phyloP scores from a whole-genome alignment of 1,140 invertebrate genomes.

The Dryas iulia region DNA sequence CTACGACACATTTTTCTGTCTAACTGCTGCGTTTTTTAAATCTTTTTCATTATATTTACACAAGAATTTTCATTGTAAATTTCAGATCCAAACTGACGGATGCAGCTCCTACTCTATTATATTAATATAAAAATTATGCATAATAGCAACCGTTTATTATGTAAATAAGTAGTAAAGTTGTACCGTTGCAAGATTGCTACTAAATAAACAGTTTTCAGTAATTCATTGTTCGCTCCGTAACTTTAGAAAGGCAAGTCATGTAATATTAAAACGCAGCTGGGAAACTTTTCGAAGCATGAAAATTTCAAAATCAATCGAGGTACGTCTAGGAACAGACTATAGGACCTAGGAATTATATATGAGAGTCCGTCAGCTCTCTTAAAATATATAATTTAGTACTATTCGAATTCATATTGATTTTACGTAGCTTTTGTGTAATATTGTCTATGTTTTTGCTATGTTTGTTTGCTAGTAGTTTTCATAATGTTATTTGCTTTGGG shows the following conservation, averaged over 20 bases:
- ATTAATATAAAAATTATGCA: not conserved
- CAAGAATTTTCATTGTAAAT: too few relatives aligned
- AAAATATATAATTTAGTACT: not conserved
- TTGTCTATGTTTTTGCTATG: not conserved
- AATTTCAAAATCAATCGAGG: slow-evolving; percentile 10
- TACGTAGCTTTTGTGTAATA: not conserved
- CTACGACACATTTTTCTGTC: too few relatives aligned
- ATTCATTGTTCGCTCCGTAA: slow-evolving; percentile 4
- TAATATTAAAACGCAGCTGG: slow-evolving; percentile 6
- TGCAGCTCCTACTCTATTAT: too few relatives aligned
- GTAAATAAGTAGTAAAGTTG: not conserved
- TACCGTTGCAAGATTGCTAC: not conserved
- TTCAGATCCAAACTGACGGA: too few relatives aligned
- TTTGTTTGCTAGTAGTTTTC: not conserved
- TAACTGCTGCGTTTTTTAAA: too few relatives aligned
- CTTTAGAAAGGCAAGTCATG: slow-evolving; percentile 6
- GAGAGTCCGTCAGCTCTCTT: slow-evolving; percentile 11
- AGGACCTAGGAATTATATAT: slow-evolving; percentile 17
- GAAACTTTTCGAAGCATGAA: slow-evolving; percentile 8
- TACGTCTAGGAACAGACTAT: not conserved
- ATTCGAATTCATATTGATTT: not conserved
- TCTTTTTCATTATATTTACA: too few relatives aligned
- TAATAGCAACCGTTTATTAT: not conserved
- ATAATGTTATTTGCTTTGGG: not conserved
- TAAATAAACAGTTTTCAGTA: slow-evolving; percentile 4